Conservation (phyloP, 2,797 vertebrate species). For the Rhyacichthys aspro region DNA sequence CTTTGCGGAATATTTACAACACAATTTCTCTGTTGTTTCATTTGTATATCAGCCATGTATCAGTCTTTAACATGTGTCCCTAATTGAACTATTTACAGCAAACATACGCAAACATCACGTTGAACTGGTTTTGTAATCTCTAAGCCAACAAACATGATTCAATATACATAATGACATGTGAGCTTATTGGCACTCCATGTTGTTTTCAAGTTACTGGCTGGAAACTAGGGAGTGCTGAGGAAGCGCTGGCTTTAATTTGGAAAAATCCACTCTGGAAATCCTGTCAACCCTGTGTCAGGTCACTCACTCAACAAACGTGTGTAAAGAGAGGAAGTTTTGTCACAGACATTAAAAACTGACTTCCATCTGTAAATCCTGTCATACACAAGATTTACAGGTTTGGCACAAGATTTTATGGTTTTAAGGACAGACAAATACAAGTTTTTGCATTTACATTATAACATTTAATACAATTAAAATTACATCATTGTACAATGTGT, state of each 20-base stretch:
- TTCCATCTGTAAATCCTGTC: no score
- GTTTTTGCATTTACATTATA: slow-evolving; percentile 2
- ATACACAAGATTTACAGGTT: no score
- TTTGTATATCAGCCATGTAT: background rate
- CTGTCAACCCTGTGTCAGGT: slow-evolving; percentile 62
- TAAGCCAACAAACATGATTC: no score
- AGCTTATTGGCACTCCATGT: slow-evolving; percentile 53
- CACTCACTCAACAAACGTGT: slow-evolving; percentile 34
- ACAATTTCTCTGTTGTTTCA: no score
- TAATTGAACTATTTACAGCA: no score
- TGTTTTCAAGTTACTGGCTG: slow-evolving; percentile 55
- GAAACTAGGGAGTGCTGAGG: slow-evolving; percentile 57
- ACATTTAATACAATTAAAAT: slow-evolving; percentile 56
- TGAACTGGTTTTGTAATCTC: background rate
- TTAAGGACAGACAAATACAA: background rate
- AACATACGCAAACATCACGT: no score
- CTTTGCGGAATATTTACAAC: no score
- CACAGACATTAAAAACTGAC: slow-evolving; percentile 41
- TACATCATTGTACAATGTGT: slow-evolving; percentile 48
- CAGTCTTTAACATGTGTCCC: background rate
- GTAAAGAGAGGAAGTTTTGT: slow-evolving; percentile 51
- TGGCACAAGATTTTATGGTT: no score
- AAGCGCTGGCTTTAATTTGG: slow-evolving; percentile 53
- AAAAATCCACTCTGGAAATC: slow-evolving; percentile 70
- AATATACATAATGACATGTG: slow-evolving; percentile 2